Evolutionary conservation across 2,888 invertebrate species (phyloP).

Genomic region (Heliconius aoede): DNA sequence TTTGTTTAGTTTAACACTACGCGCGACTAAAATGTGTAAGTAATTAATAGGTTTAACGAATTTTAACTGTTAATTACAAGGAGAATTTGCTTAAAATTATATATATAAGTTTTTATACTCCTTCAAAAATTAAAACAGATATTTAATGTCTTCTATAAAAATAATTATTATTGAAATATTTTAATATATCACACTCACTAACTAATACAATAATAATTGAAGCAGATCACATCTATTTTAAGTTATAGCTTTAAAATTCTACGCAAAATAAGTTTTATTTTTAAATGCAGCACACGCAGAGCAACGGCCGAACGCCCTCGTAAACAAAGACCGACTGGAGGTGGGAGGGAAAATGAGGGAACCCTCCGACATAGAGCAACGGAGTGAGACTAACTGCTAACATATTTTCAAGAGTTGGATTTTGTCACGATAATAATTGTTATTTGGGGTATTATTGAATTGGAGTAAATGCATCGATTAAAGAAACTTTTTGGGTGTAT

Average conservation of each 20-base stretch:
- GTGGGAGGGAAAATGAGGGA: conserved; percentile 60
- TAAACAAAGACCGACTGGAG: conserved; percentile 75
- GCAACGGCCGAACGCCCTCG: conserved; percentile 70
- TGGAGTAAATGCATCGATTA: background rate
- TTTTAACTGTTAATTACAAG: background rate
- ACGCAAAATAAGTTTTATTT: conserved; percentile 63
- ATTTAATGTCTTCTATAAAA: background rate
- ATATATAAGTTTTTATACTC: background rate
- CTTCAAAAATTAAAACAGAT: background rate
- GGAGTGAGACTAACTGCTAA: conserved; percentile 51
- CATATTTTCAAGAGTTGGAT: background rate
- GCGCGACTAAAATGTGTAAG: no score
- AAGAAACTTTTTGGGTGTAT: background rate
- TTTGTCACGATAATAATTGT: background rate
- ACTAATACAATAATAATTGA: background rate
- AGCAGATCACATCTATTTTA: conserved; percentile 11
- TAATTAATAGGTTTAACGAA: conserved; percentile 18
- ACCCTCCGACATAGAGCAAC: conserved; percentile 69
- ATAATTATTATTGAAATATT: background rate
- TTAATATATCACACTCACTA: conserved; percentile 3
- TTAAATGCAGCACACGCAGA: conserved; percentile 60
- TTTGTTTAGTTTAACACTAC: no score
- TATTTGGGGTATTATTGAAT: background rate
- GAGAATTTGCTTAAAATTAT: background rate
- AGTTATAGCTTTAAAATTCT: conserved; percentile 31